These are phyloP conservation scores for Papilio demoleus DNA, from an alignment of 2,888 invertebrate genomes.

Conservation along the genomic window DNA sequence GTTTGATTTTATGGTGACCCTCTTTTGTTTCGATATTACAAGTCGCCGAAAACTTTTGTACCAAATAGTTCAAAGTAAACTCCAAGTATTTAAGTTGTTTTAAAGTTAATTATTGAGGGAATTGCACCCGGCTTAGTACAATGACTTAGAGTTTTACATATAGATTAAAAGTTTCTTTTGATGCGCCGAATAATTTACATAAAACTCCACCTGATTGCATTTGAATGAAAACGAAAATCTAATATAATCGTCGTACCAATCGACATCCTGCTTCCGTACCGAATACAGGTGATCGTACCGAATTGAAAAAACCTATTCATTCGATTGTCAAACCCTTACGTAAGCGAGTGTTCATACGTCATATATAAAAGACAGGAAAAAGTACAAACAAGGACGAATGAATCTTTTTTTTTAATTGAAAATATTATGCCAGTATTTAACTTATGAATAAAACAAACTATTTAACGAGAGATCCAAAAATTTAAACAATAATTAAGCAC, in stretches of 20 bases:
- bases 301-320: constrained; percentile 61
- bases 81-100: constrained; percentile 7
- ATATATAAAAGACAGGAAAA: constrained; percentile 45
- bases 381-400: constrained; percentile 54
- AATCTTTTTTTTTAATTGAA: constrained; percentile 40
- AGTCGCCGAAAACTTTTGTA: constrained; percentile 26
- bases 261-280: constrained; percentile 72
- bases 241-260: constrained; percentile 50
- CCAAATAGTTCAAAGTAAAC: constrained; percentile 15
- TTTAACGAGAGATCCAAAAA: too few relatives aligned
- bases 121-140: background rate
- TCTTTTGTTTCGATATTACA: constrained; percentile 30
- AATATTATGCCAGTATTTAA: background rate
- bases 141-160: background rate
- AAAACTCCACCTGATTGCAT: constrained; percentile 45
- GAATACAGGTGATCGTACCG: constrained; percentile 68
- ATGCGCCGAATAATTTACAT: constrained; percentile 29
- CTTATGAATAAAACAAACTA: background rate
- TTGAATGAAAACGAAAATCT: constrained; percentile 46
- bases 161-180: too few relatives aligned
- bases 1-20: constrained; percentile 34
- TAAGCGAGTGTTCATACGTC: constrained; percentile 45
- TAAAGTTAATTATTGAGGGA: constrained; percentile 4
- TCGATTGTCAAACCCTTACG: constrained; percentile 69
- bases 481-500: too few relatives aligned